Conservation (phyloP, 2,797 vertebrate genomes). For the Tympanoctomys barrerae region DNA sequence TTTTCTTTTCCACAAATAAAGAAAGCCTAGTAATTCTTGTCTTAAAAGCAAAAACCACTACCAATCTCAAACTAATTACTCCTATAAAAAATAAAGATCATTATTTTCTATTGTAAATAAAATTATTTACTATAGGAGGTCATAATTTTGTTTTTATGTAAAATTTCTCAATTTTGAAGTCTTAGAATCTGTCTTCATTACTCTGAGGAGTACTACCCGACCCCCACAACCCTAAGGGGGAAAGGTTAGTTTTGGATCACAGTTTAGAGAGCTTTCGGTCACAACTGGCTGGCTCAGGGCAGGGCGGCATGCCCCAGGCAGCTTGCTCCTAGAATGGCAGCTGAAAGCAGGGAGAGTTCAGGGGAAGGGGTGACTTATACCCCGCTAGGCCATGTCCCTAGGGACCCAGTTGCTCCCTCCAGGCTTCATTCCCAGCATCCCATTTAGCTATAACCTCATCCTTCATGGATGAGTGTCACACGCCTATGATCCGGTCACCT, state of each 20-base stretch:
- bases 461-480: neutral
- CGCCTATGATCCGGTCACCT: neutral
- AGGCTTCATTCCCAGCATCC: neutral
- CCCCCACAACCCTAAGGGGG: neutral
- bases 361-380: neutral
- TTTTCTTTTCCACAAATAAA: neutral
- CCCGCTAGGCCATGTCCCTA: neutral
- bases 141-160: neutral
- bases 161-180: slow-evolving; percentile 25
- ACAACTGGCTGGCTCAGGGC: neutral
- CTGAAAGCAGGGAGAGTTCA: neutral
- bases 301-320: neutral
- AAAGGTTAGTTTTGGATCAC: neutral
- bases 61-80: neutral
- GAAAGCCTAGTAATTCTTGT: neutral
- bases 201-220: neutral
- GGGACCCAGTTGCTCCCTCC: neutral
- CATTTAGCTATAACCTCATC: neutral
- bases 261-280: neutral
- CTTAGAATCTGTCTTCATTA: neutral
- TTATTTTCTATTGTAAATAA: neutral
- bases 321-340: neutral
- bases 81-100: neutral
- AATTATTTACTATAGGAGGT: neutral
- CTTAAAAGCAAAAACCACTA: neutral